A percentile compares a stretch with the other conserved stretches of the same genome.
Evolutionary conservation across 2,797 vertebrate species (phyloP).

Genomic region (Leptoclinus maculatus): DNA sequence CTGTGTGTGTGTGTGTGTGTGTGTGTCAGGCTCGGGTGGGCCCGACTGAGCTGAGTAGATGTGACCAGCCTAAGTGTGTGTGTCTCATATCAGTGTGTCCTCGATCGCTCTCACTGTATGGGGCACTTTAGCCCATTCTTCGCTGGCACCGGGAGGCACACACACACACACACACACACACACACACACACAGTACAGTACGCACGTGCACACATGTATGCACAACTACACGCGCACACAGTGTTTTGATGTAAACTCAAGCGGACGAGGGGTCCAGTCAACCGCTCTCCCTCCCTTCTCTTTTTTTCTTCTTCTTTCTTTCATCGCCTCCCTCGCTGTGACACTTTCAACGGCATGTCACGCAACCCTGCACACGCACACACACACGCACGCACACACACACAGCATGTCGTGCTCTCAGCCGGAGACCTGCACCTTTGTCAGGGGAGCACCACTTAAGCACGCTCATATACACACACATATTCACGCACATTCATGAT

Average conservation of each 20-base stretch:
- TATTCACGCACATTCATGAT: conserved; percentile 53
- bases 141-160: conserved; percentile 53
- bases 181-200: conserved; percentile 38
- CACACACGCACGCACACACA: conserved; percentile 24
- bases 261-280: conserved; percentile 68
- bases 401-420: conserved; percentile 67
- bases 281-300: conserved; percentile 38
- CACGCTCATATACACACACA: conserved; percentile 65
- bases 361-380: conserved; percentile 65
- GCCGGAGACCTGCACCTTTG: conserved; percentile 66
- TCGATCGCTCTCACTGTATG: conserved; percentile 78
- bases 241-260: conserved; percentile 77
- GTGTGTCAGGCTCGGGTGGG: conserved; percentile 52
- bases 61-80: conserved; percentile 80
- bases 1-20: conserved; percentile 29
- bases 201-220: conserved; percentile 25
- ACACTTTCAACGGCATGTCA: conserved; percentile 75
- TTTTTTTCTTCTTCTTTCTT: conserved; percentile 47
- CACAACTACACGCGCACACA: conserved; percentile 26
- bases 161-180: conserved; percentile 37
- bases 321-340: conserved; percentile 60
- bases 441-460: conserved; percentile 73
- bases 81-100: conserved; percentile 83
- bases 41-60: conserved; percentile 69
- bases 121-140: conserved; percentile 77